Evolutionary conservation across 2,113 vertebrate genomes (phyloP).

Genomic region (Sprattus sprattus): DNA sequence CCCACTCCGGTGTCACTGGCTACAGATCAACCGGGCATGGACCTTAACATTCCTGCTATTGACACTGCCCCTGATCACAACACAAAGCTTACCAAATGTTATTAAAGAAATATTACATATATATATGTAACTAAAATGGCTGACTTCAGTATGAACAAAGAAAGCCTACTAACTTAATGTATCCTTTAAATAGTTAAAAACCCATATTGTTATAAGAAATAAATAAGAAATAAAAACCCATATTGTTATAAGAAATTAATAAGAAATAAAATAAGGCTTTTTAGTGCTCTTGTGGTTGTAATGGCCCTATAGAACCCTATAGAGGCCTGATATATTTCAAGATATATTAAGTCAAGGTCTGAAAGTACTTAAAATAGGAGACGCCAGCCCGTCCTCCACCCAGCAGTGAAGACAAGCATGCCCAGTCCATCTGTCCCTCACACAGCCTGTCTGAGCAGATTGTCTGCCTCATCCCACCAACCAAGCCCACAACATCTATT

Average conservation of each 20-base stretch:
- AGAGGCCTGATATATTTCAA: background rate
- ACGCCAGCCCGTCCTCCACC: background rate
- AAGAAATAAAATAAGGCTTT: background rate
- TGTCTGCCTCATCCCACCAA: background rate
- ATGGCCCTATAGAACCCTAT: background rate
- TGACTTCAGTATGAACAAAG: too few species aligned
- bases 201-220: too few species aligned
- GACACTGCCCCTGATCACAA: too few species aligned
- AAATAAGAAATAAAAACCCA: too few species aligned
- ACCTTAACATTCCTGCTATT: background rate
- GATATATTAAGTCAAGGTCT: background rate
- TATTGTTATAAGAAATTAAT: too few species aligned
- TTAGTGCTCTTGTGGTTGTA: background rate
- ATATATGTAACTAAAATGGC: too few species aligned
- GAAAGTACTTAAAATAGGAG: slow-evolving; percentile 1
- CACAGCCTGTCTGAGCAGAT: background rate
- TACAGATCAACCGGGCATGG: background rate
- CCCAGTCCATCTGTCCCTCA: slow-evolving; percentile 5
- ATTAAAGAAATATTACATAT: too few species aligned
- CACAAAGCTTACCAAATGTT: too few species aligned
- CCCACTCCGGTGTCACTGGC: background rate
- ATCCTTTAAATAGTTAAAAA: too few species aligned
- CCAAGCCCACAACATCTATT: background rate
- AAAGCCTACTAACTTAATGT: too few species aligned
- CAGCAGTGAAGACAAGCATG: background rate